A percentile compares a stretch with the other conserved stretches of the same genome.
phyloP scores from a whole-genome alignment of 2,113 vertebrate species.

The Myotis brandtii region DNA sequence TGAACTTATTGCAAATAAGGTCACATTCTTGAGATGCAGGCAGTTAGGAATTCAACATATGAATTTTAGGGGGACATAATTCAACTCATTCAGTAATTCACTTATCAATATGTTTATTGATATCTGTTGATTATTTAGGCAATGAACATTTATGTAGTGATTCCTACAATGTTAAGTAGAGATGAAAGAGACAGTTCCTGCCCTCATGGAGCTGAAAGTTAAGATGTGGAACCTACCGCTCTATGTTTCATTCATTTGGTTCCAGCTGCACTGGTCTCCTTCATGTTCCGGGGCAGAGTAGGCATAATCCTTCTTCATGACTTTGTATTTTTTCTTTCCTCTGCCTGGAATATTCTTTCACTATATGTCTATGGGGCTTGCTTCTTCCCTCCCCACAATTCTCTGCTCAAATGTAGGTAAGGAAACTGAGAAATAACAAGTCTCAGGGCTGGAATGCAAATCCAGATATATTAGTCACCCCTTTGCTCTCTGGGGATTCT shows the following conservation, averaged over 20 bases:
- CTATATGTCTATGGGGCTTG: background rate
- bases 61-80: background rate
- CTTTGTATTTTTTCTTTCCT: background rate
- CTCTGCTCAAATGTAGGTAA: background rate
- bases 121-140: background rate
- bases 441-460: background rate
- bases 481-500: background rate
- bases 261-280: background rate
- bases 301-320: background rate
- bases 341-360: background rate
- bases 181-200: background rate
- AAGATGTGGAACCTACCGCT: background rate
- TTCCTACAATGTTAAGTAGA: background rate
- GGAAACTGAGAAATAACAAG: background rate
- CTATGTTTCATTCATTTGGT: background rate
- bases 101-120: background rate
- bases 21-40: background rate
- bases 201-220: background rate
- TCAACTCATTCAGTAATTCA: background rate
- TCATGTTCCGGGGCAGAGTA: background rate
- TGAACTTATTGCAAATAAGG: background rate
- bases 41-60: background rate
- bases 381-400: background rate
- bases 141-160: background rate
- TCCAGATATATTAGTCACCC: background rate